Evolutionary conservation across 2,797 vertebrate genomes (phyloP).

Genomic region (Bucorvus abyssinicus): DNA sequence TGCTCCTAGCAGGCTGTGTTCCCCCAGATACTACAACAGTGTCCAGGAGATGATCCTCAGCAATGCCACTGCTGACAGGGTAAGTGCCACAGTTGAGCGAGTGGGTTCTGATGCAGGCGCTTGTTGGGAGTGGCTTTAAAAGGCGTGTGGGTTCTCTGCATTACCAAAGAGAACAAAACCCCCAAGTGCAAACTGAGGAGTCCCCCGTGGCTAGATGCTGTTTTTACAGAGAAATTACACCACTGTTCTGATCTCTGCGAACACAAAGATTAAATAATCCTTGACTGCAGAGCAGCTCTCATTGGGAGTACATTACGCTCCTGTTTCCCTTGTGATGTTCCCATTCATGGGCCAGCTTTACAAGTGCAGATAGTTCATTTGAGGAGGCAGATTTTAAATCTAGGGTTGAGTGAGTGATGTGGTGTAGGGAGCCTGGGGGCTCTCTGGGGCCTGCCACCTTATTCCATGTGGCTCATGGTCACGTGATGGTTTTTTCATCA

Average conservation of each 20-base stretch:
- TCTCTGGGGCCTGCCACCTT: not conserved
- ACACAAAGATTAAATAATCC: not conserved
- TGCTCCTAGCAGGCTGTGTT: constrained; percentile 85
- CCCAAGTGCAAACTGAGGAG: not conserved
- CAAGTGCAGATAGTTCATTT: not conserved
- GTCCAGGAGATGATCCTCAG: constrained; percentile 87
- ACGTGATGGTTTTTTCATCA: not conserved
- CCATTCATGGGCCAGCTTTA: not conserved
- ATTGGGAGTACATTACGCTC: not conserved
- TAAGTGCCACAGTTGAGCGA: constrained; percentile 41
- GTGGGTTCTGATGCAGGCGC: fast-evolving
- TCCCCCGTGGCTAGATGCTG: not conserved
- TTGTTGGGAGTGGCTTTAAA: not conserved
- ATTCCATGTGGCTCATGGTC: not conserved
- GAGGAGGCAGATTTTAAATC: not conserved
- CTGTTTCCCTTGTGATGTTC: not conserved
- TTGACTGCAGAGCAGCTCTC: not conserved
- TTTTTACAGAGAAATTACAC: not conserved
- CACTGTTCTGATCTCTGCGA: not conserved
- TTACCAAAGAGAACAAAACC: not conserved
- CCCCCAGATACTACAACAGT: constrained; percentile 79
- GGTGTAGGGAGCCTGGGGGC: not conserved
- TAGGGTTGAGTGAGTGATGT: not conserved
- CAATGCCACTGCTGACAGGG: constrained; percentile 91
- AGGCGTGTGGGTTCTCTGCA: not conserved